Evolutionary conservation across 2,888 invertebrate species (phyloP), one percentile per base, ranked within the genome.

Genomic region (Auanema freiburgensis): DNA sequence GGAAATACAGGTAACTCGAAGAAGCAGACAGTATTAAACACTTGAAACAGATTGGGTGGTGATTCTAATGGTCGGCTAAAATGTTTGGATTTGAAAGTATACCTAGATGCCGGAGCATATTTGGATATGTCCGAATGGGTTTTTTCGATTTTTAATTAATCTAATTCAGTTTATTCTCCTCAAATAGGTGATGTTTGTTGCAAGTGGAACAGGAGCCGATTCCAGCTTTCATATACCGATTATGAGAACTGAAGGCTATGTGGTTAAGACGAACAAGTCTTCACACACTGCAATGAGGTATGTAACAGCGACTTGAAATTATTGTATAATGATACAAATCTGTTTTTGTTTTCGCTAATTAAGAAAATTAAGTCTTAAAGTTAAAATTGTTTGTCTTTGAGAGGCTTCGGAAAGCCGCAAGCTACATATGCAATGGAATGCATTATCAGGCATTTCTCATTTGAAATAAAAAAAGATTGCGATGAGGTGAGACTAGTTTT

Each of bases 191-290:
- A 50, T 50, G 3, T 58, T 21, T 16, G 58, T 63, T 12, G 57
- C 53, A 1, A 21, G 54, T 12, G 59, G 41, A 3, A 54, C 55
- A 43, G 33, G 41, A 18, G 46, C 51, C 23, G 66, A 65, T 44
- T 60, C 59, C 24, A 62, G 60, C 0, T 95, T 93, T 84, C 88
- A 88, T 54, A 74, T 93, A 66, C 91, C 91, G 0, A 89, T 90
- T 71, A 87, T 89, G 0, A 88, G 88, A 67, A 91, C 91, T 0
- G 88, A 89, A 80, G 86, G 89, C n/a, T 59, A 67, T 23, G 59
- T 81, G 1, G 93, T 94, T 81, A 90, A 89, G 85, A 95, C 95
- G 0, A 93, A 95, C 86, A 85, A 92, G 51, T 90, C 92, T 0
- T 92, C 93, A 0, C 93, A 92, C 83, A 94, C 94, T 0, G 94